These are phyloP conservation scores for Verasper variegatus DNA, from an alignment of 2,113 vertebrate genomes.

Conservation along the genomic window DNA sequence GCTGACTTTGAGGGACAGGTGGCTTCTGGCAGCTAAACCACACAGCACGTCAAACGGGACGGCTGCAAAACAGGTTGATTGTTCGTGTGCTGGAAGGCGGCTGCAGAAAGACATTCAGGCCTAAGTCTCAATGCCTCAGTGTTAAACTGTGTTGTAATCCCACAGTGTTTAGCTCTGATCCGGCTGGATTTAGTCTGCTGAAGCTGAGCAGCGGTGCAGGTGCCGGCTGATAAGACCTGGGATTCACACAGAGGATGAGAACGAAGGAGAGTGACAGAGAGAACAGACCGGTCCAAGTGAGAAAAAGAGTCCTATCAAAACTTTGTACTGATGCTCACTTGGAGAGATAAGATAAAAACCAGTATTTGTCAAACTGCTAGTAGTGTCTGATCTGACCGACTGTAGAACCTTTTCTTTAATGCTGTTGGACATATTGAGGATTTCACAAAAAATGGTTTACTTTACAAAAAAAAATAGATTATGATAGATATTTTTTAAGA, in stretches of 20 bases:
- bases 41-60: slow-evolving; percentile 34
- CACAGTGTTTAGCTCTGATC: slow-evolving; percentile 63
- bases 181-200: slow-evolving; percentile 57
- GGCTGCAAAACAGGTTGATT: slow-evolving; percentile 30
- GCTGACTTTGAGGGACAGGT: slow-evolving; percentile 48
- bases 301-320: background rate
- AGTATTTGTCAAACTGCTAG: too few species aligned
- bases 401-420: too few species aligned
- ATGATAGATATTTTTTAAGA: too few species aligned
- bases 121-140: slow-evolving; percentile 35
- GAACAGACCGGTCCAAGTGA: background rate
- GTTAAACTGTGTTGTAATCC: slow-evolving; percentile 70
- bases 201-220: slow-evolving; percentile 62
- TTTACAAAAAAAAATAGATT: too few species aligned
- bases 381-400: too few species aligned
- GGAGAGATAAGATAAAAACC: too few species aligned
- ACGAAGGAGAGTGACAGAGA: background rate
- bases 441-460: too few species aligned
- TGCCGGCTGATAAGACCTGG: slow-evolving; percentile 63
- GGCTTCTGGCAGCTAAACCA: slow-evolving; percentile 42
- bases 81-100: slow-evolving; percentile 45
- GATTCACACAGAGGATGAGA: slow-evolving; percentile 59
- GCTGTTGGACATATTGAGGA: too few species aligned
- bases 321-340: too few species aligned
- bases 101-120: slow-evolving; percentile 31